Evolutionary conservation across 2,797 vertebrate genomes (phyloP), one percentile per base, ranked within the genome.

Genomic region (Malurus splendens): DNA sequence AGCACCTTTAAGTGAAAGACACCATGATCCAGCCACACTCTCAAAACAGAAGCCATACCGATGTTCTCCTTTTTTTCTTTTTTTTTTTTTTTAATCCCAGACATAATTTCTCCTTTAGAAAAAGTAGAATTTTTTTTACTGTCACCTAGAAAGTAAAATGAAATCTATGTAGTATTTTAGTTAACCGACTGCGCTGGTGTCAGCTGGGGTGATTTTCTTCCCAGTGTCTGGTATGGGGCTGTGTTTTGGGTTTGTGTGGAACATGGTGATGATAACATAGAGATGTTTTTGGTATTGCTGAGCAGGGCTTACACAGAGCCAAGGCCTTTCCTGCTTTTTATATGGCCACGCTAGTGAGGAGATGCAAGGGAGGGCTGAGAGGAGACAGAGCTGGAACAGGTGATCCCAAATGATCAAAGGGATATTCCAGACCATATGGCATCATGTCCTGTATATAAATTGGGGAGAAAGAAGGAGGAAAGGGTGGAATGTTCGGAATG

Each of bases 11-110:
- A 83, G 8, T 44, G 18, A 54, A 90, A 89, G 32, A 57, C 19
- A 74, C 4, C 7, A 27, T 75, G 62, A 22, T 12, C 24, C 20
- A 32, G 32, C 32, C 32, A 32, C 32, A 32, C 32, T 32, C 32
- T 32, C 32, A 32, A 32, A 32, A 32, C 32, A 32, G 32, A 32
- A 32, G 32, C 32, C 32, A 73, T 62, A 65, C 4, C 1, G 1
- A 30, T 33, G 1, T 32, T 14, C 7, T 25, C 5, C 17, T n/a
- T 7, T 3, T 2, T 25, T 24, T 22, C n/a, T n/a, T n/a, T n/a
- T 10, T 20, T 30, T 22, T 7, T 36, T 68, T 86, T 56, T 12
- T 6, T 9, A 90, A 61, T 1, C 5, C 14, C 3, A 42, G 33
- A 14, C 7, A 32, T 36, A 51, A 76, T 77, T 64, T 19, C 41